A percentile compares a stretch with the other conserved stretches of the same genome.
Evolutionary conservation across 2,113 vertebrate genomes (phyloP).

Genomic region (Mastomys natalensis): DNA sequence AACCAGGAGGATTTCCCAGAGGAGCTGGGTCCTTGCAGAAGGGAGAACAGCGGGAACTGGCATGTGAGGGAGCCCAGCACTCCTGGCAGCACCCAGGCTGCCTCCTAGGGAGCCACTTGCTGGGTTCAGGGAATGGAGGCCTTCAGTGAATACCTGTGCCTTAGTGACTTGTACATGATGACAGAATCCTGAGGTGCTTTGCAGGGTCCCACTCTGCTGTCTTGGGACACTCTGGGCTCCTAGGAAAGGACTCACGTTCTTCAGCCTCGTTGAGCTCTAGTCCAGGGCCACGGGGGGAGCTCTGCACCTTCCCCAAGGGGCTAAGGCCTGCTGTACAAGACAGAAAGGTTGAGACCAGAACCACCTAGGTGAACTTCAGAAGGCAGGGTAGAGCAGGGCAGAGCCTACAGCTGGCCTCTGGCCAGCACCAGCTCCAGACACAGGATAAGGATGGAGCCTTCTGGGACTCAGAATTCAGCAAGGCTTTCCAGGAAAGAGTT

Average conservation of each 20-base stretch:
- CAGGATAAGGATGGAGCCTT: fast-evolving
- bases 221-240: background rate
- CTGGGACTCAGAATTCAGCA: background rate
- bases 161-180: background rate
- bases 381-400: background rate
- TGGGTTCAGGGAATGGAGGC: background rate
- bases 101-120: background rate
- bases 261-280: background rate
- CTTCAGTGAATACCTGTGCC: background rate
- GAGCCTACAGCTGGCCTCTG: background rate
- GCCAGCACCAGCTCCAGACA: background rate
- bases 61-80: background rate
- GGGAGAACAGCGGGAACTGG: background rate
- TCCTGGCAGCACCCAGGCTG: background rate
- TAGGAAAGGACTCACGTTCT: background rate
- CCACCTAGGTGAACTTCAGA: background rate
- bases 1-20: background rate
- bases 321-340: background rate
- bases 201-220: background rate
- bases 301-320: background rate
- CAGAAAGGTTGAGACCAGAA: background rate
- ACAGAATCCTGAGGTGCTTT: background rate
- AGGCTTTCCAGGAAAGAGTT: background rate
- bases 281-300: background rate
- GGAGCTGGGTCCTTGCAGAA: background rate